phyloP scores from a whole-genome alignment of 2,888 invertebrate species.

The Iphiclides podalirius region DNA sequence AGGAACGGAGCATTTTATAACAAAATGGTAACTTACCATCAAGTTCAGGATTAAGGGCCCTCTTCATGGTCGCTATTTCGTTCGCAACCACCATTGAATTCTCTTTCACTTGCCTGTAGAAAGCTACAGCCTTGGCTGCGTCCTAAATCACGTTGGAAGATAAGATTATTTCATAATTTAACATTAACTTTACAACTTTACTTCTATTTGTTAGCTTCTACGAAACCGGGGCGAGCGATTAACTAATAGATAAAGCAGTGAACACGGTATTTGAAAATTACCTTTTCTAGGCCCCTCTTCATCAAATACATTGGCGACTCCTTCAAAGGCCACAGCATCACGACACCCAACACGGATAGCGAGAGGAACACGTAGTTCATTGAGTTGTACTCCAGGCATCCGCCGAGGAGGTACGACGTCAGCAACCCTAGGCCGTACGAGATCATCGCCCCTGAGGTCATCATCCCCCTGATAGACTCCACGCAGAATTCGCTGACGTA shows the following conservation, averaged over 20 bases:
- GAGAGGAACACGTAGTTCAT: conserved; percentile 49
- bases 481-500: conserved; percentile 57
- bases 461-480: conserved; percentile 54
- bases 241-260: too few species aligned
- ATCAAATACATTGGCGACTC: conserved; percentile 58
- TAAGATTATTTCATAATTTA: background rate
- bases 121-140: conserved; percentile 51
- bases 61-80: conserved; percentile 32
- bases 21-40: conserved; percentile 33
- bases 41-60: conserved; percentile 31
- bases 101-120: conserved; percentile 41
- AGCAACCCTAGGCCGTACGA: conserved; percentile 54
- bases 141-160: conserved; percentile 39
- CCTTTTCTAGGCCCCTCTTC: conserved; percentile 50
- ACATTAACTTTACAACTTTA: background rate
- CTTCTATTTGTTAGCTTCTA: too few species aligned
- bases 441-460: conserved; percentile 49
- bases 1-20: too few species aligned
- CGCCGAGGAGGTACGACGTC: conserved; percentile 55
- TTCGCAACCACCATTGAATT: conserved; percentile 32
- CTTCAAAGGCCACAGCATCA: conserved; percentile 39
- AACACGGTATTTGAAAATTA: conserved; percentile 28
- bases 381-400: conserved; percentile 43
- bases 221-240: too few species aligned
- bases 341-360: conserved; percentile 36